Evolutionary conservation across 1,140 invertebrate genomes (phyloP).

Genomic region (Psilanteris sp.): DNA sequence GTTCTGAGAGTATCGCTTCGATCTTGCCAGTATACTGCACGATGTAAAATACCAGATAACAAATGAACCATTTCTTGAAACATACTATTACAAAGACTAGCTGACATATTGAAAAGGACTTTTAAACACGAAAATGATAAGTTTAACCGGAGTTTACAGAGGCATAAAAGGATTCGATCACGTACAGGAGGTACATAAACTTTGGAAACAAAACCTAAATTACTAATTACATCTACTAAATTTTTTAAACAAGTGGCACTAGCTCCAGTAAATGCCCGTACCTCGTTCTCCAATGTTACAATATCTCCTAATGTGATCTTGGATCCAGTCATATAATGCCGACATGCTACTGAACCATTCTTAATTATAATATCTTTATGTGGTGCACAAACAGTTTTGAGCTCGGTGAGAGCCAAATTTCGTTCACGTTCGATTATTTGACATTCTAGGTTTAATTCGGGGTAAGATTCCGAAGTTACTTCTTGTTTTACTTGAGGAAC

Average conservation of each 20-base stretch:
- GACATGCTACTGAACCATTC: neutral
- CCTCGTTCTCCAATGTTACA: neutral
- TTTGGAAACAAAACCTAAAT: neutral
- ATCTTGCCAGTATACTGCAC: conserved; percentile 8
- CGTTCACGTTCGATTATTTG: neutral
- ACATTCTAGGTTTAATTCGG: neutral
- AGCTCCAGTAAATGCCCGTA: conserved; percentile 4
- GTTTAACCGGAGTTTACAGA: neutral
- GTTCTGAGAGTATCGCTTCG: neutral
- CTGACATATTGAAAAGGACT: neutral
- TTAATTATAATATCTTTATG: neutral
- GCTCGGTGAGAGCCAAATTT: neutral
- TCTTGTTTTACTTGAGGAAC: neutral
- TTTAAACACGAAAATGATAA: neutral
- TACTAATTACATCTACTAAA: neutral
- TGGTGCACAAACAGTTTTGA: neutral
- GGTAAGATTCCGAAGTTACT: neutral
- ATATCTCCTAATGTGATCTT: neutral
- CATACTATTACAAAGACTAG: neutral
- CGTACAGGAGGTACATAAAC: neutral
- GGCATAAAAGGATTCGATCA: conserved; percentile 4
- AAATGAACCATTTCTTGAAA: neutral
- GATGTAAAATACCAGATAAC: neutral
- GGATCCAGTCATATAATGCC: conserved; percentile 4
- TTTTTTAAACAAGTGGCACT: neutral